These are phyloP conservation scores for Cochlearius cochlearius DNA, from an alignment of 2,113 vertebrate genomes.

Conservation along the genomic window DNA sequence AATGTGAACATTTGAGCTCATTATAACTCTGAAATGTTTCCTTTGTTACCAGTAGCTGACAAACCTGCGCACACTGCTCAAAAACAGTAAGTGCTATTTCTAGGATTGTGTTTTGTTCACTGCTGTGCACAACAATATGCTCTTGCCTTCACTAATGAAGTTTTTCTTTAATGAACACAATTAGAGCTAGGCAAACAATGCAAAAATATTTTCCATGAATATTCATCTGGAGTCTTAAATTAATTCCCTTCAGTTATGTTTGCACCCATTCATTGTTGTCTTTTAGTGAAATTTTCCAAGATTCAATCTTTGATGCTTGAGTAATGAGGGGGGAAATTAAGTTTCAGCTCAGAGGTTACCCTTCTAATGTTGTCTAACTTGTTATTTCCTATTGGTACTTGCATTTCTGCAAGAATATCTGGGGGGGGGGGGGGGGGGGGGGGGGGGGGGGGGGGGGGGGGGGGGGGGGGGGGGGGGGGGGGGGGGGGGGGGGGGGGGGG, in stretches of 20 bases:
- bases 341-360: background rate
- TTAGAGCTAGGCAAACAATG: conserved; percentile 58
- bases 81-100: conserved; percentile 21
- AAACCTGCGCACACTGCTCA: background rate
- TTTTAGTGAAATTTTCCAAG: background rate
- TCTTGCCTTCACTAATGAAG: conserved; percentile 18
- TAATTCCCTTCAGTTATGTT: background rate
- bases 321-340: conserved; percentile 26
- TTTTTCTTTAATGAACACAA: conserved; percentile 58
- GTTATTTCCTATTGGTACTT: background rate
- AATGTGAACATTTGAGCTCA: conserved; percentile 30
- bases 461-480: too few species aligned
- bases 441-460: rapidly evolving
- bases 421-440: too few species aligned
- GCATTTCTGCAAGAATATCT: background rate
- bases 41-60: conserved; percentile 49
- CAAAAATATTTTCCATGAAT: conserved; percentile 46
- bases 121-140: conserved; percentile 45
- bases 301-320: conserved; percentile 20
- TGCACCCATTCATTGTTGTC: background rate
- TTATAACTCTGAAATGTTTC: conserved; percentile 45
- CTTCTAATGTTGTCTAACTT: background rate
- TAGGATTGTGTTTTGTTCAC: conserved; percentile 28
- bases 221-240: conserved; percentile 38
- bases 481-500: too few species aligned